Conservation (phyloP, 2,888 invertebrate genomes). For the Patella pellucida region DNA sequence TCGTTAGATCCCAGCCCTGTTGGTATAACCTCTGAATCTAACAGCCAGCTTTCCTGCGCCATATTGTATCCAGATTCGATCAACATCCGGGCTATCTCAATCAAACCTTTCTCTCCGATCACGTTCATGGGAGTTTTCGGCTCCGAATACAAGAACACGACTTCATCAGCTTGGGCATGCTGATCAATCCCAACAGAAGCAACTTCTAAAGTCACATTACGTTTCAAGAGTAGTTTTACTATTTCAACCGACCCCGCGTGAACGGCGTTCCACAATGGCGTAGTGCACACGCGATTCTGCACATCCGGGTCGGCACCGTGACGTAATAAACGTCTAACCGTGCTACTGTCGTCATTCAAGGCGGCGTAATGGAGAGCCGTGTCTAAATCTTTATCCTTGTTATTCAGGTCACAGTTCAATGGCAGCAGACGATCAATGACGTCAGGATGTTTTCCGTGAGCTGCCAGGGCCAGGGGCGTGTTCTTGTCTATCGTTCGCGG, state of each 20-base stretch:
- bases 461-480: constrained; percentile 61
- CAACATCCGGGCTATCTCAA: constrained; percentile 45
- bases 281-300: constrained; percentile 45
- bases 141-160: constrained; percentile 42
- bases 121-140: constrained; percentile 57
- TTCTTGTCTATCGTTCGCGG: constrained; percentile 51
- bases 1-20: constrained; percentile 24
- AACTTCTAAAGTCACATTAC: constrained; percentile 53
- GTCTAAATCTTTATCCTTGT: constrained; percentile 60
- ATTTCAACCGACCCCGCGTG: constrained; percentile 43
- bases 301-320: constrained; percentile 58
- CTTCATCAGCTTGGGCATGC: constrained; percentile 48
- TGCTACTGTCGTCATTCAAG: constrained; percentile 54
- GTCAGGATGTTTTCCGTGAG: constrained; percentile 50
- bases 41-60: constrained; percentile 47
- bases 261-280: constrained; percentile 64
- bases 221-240: constrained; percentile 47
- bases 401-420: constrained; percentile 58
- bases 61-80: constrained; percentile 53
- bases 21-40: constrained; percentile 35
- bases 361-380: constrained; percentile 62
- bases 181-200: constrained; percentile 54
- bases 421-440: constrained; percentile 51
- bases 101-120: constrained; percentile 37
- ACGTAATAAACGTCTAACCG: constrained; percentile 46